Evolutionary conservation across 2,113 vertebrate species (phyloP), one percentile per base, ranked within the genome.

Genomic region (Ictalurus furcatus): DNA sequence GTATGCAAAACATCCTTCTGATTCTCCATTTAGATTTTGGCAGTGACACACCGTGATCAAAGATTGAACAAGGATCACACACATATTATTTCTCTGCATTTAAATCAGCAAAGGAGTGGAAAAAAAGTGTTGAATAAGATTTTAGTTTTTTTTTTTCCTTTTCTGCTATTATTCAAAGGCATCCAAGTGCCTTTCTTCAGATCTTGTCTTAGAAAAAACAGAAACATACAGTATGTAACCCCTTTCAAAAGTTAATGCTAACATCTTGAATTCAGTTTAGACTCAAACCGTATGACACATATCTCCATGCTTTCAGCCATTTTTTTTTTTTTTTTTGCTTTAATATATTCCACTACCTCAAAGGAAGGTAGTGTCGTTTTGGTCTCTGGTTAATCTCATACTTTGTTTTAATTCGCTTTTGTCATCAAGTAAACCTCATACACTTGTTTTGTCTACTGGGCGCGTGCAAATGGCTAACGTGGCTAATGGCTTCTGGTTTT

Each of bases 1-100:
- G 94, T 95, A 95, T 94, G 94, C 94, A 94, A 95, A 95, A 93
- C 90, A 93, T 92, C 93, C 91, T 92, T 95, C 93, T 93, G 93
- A 93, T 95, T 90, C 90, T 90, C 89, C 92, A 93, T 95, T 95
- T 94, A 91, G 94, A 94, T 93, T 91, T 90, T 93, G 94, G 93
- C 92, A 92, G 84, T 48, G 92, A 84, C 17, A n/a, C 8, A 23
- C 44, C 63, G 25, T 79, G 90, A 91, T 88, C 89, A 88, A 90
- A 87, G 87, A 87, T 88, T 88, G 34, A 84, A 89, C 76, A 40
- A 63, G 76, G 78, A 89, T 89, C 69, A 73, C 69, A 87, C 30
- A 44, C 54, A 76, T 58, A 82, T n/a, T 78, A 37, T 81, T 37
- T 73, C 25, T 88, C n/a, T 85, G 21, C 52, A 84, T 44, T 58